phyloP scores from a whole-genome alignment of 2,113 vertebrate species.

The Neogobius melanostomus region DNA sequence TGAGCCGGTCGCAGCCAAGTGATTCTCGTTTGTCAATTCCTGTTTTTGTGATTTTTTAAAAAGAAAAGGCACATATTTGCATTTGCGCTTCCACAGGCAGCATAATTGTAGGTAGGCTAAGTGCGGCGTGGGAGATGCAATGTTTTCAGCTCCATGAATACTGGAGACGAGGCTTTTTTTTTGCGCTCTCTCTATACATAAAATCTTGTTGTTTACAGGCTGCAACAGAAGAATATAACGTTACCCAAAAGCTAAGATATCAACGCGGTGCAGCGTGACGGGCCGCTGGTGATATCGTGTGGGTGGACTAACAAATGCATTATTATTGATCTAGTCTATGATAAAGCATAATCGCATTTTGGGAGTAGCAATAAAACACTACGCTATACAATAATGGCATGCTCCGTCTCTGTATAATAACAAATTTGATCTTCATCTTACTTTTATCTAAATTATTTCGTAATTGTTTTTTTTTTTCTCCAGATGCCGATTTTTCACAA shows the following conservation, averaged over 20 bases:
- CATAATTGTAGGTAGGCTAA: not conserved
- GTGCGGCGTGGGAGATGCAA: conserved; percentile 4
- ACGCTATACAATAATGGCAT: not conserved
- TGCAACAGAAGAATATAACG: not conserved
- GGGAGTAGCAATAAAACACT: not conserved
- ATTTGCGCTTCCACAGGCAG: not conserved
- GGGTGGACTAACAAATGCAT: conserved; percentile 7
- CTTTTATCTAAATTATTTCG: too few species aligned
- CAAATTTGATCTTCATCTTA: not conserved
- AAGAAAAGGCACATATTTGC: conserved; percentile 1
- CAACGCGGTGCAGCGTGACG: not conserved
- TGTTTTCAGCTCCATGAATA: not conserved
- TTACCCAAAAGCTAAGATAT: not conserved
- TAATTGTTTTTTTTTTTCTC: too few species aligned
- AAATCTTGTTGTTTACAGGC: not conserved
- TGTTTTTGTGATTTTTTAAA: conserved; percentile 4
- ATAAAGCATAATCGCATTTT: not conserved
- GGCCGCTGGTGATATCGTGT: not conserved
- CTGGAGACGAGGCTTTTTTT: not conserved
- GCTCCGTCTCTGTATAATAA: not conserved
- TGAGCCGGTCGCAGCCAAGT: not conserved
- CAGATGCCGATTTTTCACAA: too few species aligned
- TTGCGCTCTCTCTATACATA: not conserved
- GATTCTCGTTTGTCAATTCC: not conserved
- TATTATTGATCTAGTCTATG: conserved; percentile 1